These are phyloP conservation scores for Hirudinaria manillensis DNA, from an alignment of 2,888 invertebrate species.

Conservation along the genomic window DNA sequence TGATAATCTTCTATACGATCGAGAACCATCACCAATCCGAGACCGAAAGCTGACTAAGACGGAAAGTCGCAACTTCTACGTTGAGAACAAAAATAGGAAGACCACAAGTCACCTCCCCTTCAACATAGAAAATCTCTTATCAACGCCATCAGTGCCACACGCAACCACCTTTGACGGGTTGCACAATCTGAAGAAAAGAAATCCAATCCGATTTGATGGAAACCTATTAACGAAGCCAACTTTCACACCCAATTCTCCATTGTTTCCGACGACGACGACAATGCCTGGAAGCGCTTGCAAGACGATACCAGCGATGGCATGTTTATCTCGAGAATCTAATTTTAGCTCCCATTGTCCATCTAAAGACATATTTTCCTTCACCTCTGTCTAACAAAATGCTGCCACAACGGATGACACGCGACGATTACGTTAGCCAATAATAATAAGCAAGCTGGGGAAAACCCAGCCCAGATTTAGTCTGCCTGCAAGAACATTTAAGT, in stretches of 20 bases:
- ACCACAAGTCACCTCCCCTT: not conserved
- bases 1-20: not conserved
- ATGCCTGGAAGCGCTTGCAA: not conserved
- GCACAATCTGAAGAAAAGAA: not conserved
- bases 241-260: not conserved
- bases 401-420: too few relatives aligned
- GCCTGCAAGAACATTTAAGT: too few relatives aligned
- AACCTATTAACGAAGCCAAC: not conserved
- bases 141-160: not conserved
- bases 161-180: not conserved
- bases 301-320: not conserved
- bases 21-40: not conserved
- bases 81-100: not conserved
- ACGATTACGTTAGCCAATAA: too few relatives aligned
- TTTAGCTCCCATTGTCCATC: constrained; percentile 1
- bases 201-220: not conserved
- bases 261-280: not conserved
- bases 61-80: not conserved
- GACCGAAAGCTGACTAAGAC: not conserved
- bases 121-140: constrained; percentile 6
- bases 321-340: not conserved
- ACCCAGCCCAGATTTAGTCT: too few relatives aligned
- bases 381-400: too few relatives aligned
- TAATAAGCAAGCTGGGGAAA: too few relatives aligned
- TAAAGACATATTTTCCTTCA: not conserved